Evolutionary conservation across 1,140 invertebrate genomes (phyloP).

Genomic region (Cherax quadricarinatus): DNA sequence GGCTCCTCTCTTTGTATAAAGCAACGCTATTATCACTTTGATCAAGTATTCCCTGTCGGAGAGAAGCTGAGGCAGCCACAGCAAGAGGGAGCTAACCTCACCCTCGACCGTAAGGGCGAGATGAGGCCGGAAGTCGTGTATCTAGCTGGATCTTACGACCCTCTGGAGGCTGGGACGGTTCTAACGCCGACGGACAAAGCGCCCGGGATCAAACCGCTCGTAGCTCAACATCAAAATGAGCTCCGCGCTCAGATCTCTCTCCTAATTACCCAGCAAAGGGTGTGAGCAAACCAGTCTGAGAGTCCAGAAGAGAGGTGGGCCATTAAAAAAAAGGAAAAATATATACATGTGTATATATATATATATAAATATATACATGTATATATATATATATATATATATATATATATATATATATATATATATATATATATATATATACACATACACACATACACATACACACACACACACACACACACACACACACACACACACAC

Average conservation of each 20-base stretch:
- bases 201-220: constrained; percentile 46
- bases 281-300: constrained; percentile 50
- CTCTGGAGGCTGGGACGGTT: not conserved
- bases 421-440: too few species aligned
- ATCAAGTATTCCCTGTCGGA: constrained; percentile 56
- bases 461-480: too few species aligned
- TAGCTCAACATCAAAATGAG: constrained; percentile 60
- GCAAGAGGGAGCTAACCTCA: not conserved
- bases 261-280: constrained; percentile 61
- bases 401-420: too few species aligned
- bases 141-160: not conserved
- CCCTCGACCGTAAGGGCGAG: not conserved
- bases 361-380: too few species aligned
- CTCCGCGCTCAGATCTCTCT: constrained; percentile 34
- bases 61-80: constrained; percentile 4
- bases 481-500: too few species aligned
- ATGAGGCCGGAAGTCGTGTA: not conserved
- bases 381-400: too few species aligned
- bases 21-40: constrained; percentile 56
- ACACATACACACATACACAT: too few species aligned
- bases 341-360: too few species aligned
- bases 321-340: not conserved
- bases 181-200: constrained; percentile 10
- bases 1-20: constrained; percentile 51
- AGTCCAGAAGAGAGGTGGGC: not conserved